Evolutionary conservation across 2,113 vertebrate genomes (phyloP).

Genomic region (Strix aluco): DNA sequence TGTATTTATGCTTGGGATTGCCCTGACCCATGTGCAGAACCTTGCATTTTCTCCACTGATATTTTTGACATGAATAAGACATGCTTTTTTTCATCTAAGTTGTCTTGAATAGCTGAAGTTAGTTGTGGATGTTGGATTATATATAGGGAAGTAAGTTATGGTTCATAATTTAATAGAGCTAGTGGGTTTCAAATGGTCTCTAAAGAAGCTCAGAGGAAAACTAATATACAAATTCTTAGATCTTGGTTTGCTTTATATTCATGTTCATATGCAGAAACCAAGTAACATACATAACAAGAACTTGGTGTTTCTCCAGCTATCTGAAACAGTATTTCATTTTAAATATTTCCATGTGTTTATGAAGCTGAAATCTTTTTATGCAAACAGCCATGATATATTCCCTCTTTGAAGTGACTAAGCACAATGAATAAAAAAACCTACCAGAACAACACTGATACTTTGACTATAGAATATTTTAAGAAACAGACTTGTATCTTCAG

Average conservation of each 20-base stretch:
- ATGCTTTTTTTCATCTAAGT: neutral
- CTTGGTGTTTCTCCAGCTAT: slow-evolving; percentile 46
- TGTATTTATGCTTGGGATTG: neutral
- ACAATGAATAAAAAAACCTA: neutral
- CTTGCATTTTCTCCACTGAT: neutral
- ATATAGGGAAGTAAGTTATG: neutral
- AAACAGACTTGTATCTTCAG: neutral
- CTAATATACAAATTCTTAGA: neutral
- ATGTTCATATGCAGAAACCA: neutral
- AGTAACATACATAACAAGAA: slow-evolving; percentile 10
- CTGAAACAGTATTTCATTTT: slow-evolving; percentile 5
- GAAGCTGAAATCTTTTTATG: slow-evolving; percentile 10
- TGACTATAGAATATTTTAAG: neutral
- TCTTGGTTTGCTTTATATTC: neutral
- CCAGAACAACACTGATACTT: neutral
- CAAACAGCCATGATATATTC: neutral
- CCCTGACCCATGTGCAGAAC: neutral
- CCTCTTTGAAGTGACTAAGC: neutral
- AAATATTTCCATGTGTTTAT: slow-evolving; percentile 44
- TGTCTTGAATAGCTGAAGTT: neutral
- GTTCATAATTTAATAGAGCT: neutral
- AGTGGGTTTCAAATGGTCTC: slow-evolving; percentile 2
- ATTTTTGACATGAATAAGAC: neutral
- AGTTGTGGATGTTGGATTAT: neutral
- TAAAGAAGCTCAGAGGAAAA: slow-evolving; percentile 15